phyloP scores from a whole-genome alignment of 1,140 invertebrate genomes.

The Drosophila ananassae region DNA sequence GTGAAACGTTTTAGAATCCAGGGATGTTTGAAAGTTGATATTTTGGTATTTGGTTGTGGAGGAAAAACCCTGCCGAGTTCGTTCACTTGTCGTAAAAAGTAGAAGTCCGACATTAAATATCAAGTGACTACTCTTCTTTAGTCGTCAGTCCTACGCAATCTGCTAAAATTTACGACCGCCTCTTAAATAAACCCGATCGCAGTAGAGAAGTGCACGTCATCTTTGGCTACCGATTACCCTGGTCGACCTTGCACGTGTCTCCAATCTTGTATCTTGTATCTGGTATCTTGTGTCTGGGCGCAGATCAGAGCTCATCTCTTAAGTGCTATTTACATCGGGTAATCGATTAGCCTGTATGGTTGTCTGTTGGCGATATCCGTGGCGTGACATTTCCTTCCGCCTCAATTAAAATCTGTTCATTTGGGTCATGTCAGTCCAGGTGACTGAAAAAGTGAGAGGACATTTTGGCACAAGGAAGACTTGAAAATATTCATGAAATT shows the following conservation, averaged over 20 bases:
- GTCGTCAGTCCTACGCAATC: conserved; percentile 32
- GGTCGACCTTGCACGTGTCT: conserved; percentile 49
- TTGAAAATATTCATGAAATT: not conserved
- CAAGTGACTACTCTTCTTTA: conserved; percentile 30
- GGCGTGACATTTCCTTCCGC: conserved; percentile 36
- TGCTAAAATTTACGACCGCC: conserved; percentile 60
- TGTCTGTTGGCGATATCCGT: not conserved
- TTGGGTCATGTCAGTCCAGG: conserved; percentile 35
- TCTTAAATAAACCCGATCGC: conserved; percentile 34
- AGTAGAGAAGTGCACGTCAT: conserved; percentile 26
- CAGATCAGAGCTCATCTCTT: conserved; percentile 18
- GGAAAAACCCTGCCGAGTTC: conserved; percentile 61
- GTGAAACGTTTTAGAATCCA: conserved; percentile 27
- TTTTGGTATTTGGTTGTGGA: conserved; percentile 60
- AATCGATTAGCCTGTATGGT: conserved; percentile 25
- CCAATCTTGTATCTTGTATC: conserved; percentile 2
- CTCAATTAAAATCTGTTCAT: conserved; percentile 11
- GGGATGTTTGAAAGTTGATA: conserved; percentile 67
- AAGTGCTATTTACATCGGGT: conserved; percentile 13
- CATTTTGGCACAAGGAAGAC: conserved; percentile 8
- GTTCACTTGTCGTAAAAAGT: conserved; percentile 48
- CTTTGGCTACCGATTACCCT: conserved; percentile 9
- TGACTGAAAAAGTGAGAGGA: conserved; percentile 36
- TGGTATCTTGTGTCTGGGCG: not conserved
- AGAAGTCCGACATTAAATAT: conserved; percentile 46